A percentile compares a stretch with the other conserved stretches of the same genome.
These are phyloP conservation scores for Galaxias olidus DNA, from an alignment of 2,797 vertebrate species.

Conservation along the genomic window DNA sequence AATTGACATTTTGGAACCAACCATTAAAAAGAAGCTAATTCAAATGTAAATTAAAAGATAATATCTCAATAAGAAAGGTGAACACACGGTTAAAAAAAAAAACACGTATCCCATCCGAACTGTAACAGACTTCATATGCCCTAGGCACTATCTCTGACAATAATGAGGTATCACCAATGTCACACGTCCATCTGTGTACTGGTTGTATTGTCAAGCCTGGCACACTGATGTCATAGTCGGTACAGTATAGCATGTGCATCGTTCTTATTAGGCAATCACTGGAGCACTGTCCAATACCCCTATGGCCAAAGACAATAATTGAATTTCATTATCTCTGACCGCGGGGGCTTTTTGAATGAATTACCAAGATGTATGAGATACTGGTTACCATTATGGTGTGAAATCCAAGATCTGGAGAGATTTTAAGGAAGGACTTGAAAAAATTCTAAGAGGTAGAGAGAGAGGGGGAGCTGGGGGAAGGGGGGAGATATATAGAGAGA, in stretches of 20 bases:
- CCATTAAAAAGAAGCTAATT: not conserved
- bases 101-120: too few relatives aligned
- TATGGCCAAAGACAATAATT: slow-evolving; percentile 25
- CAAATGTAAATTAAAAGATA: not conserved
- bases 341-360: slow-evolving; percentile 17
- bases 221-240: not conserved
- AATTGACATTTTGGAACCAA: too few relatives aligned
- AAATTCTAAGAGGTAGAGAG: too few relatives aligned
- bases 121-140: too few relatives aligned
- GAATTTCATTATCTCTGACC: slow-evolving; percentile 32
- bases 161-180: slow-evolving; percentile 5
- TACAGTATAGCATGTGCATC: not conserved
- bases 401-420: slow-evolving; percentile 12
- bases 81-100: too few relatives aligned
- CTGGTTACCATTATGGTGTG: slow-evolving; percentile 22
- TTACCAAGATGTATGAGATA: slow-evolving; percentile 19
- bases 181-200: not conserved
- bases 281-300: slow-evolving; percentile 2
- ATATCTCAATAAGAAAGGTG: too few relatives aligned
- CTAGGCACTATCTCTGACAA: not conserved
- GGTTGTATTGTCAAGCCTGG: too few relatives aligned
- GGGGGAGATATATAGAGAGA: not conserved
- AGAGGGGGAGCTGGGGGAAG: not conserved
- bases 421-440: too few relatives aligned
- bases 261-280: not conserved